Conservation (phyloP, 2,797 vertebrate genomes). For the Peromyscus attwateri region DNA sequence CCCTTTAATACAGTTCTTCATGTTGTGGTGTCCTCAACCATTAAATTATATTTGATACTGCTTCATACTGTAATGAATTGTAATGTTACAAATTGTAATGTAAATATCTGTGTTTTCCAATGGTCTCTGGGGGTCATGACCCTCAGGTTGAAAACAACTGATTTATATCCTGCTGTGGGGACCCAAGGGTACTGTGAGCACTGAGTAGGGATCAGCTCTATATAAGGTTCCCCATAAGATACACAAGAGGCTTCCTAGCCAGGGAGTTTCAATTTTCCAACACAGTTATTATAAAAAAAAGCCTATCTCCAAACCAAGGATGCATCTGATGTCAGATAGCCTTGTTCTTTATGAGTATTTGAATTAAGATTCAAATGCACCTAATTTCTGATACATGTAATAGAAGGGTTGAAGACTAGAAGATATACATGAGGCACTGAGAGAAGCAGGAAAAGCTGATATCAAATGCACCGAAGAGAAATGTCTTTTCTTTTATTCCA, state of each 20-base stretch:
- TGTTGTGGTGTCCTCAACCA: neutral
- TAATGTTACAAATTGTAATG: neutral
- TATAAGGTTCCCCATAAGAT: neutral
- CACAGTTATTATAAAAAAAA: neutral
- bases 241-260: neutral
- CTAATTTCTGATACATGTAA: neutral
- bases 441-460: neutral
- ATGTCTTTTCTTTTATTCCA: neutral
- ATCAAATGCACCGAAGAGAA: neutral
- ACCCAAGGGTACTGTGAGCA: neutral
- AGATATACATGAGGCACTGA: neutral
- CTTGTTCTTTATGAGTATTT: neutral
- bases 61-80: neutral
- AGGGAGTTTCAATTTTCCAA: slow-evolving; percentile 9
- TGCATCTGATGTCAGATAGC: neutral
- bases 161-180: neutral
- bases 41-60: neutral
- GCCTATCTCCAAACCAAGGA: neutral
- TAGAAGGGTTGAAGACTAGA: neutral
- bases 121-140: neutral
- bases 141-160: neutral
- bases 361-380: slow-evolving; percentile 4
- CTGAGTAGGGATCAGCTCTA: neutral
- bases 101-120: neutral
- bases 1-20: neutral